phyloP scores from a whole-genome alignment of 2,113 vertebrate genomes.

The Pogona vitticeps region DNA sequence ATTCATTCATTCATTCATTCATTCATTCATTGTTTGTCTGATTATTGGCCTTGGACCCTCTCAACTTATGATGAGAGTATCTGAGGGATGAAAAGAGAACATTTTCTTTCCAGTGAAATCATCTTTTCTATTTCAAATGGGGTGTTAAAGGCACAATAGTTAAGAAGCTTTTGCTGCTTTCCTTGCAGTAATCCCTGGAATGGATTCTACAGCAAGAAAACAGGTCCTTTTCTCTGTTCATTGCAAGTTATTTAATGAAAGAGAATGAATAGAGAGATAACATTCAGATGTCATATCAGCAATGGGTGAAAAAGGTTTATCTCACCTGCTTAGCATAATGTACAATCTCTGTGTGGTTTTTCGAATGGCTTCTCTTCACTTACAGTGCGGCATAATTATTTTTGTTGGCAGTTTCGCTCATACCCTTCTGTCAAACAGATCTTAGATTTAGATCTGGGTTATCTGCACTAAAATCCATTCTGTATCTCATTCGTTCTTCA shows the following conservation, averaged over 20 bases:
- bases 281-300: conserved; percentile 6
- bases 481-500: conserved; percentile 18
- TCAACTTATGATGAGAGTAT: conserved; percentile 18
- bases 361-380: not conserved
- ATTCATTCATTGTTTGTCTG: too few relatives aligned
- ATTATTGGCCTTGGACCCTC: too few relatives aligned
- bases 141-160: conserved; percentile 16
- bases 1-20: not conserved
- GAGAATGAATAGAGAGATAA: not conserved
- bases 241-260: not conserved
- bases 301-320: not conserved
- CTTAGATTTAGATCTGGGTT: not conserved
- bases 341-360: not conserved
- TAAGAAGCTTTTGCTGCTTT: conserved; percentile 24
- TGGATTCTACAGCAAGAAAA: not conserved
- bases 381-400: not conserved
- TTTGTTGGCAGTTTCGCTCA: conserved; percentile 19
- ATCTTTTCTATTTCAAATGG: conserved; percentile 22
- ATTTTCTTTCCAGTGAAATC: conserved; percentile 15
- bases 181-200: conserved; percentile 2
- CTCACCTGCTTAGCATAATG: conserved; percentile 6
- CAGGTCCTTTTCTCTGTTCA: conserved; percentile 14
- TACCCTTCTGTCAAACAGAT: conserved; percentile 13
- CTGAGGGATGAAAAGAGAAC: not conserved
- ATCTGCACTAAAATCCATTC: not conserved